Evolutionary conservation across 2,797 vertebrate genomes (phyloP).

Genomic region (Propithecus deckenii): DNA sequence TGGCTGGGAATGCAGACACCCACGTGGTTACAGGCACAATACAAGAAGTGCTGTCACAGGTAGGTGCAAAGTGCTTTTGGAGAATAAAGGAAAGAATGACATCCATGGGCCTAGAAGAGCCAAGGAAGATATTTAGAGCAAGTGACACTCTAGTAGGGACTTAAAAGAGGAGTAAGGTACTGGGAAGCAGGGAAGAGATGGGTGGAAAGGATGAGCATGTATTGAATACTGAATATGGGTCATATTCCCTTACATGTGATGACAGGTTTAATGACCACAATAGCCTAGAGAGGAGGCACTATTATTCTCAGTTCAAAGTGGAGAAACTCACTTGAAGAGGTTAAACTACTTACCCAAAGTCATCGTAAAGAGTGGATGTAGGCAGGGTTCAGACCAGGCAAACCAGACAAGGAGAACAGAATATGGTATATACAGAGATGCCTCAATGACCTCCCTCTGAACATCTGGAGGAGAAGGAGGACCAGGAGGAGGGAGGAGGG

Average conservation of each 20-base stretch:
- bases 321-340: neutral
- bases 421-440: neutral
- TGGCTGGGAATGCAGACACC: neutral
- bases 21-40: too few relatives aligned
- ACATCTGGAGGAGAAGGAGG: too few relatives aligned
- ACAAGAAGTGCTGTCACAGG: accelerated
- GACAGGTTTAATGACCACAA: neutral
- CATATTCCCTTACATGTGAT: neutral
- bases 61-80: neutral
- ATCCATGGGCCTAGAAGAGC: neutral
- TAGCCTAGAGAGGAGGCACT: neutral
- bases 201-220: neutral
- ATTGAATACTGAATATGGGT: neutral
- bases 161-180: neutral
- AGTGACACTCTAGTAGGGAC: neutral
- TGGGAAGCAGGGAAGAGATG: neutral
- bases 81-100: neutral
- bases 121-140: neutral
- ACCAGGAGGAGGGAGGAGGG: neutral
- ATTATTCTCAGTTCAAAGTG: neutral
- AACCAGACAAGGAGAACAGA: neutral
- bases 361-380: neutral
- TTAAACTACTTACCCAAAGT: neutral
- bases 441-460: neutral
- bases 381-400: neutral